A percentile compares a stretch with the other conserved stretches of the same genome.
These are phyloP conservation scores for Strix aluco DNA, from an alignment of 2,113 vertebrate genomes.

Conservation along the genomic window DNA sequence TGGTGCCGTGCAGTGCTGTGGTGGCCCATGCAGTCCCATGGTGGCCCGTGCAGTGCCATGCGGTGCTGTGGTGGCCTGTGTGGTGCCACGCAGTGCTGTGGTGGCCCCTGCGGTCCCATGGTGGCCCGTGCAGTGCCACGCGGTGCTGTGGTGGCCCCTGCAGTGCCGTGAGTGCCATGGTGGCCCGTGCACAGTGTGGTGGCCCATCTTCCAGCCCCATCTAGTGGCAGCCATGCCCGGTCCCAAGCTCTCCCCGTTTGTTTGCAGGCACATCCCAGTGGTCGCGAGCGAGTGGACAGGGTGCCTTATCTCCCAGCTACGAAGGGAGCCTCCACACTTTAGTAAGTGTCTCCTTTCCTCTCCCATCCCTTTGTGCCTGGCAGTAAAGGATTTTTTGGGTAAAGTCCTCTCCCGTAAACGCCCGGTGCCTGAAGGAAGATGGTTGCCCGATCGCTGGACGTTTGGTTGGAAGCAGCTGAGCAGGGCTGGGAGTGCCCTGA, in stretches of 20 bases:
- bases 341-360: conserved; percentile 72
- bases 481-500: not conserved
- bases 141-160: not conserved
- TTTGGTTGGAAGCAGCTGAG: not conserved
- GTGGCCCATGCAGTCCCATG: not conserved
- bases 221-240: not conserved
- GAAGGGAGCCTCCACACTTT: conserved; percentile 91
- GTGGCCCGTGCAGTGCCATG: rapidly evolving
- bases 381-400: not conserved
- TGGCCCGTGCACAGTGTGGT: not conserved
- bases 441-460: rapidly evolving
- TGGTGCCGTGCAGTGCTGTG: not conserved
- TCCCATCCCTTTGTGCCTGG: not conserved
- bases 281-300: conserved; percentile 86
- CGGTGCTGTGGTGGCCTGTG: not conserved
- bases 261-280: conserved; percentile 89
- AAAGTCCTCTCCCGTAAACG: rapidly evolving
- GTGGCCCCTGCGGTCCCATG: not conserved
- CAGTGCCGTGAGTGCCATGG: not conserved
- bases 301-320: conserved; percentile 91
- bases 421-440: not conserved
- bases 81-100: rapidly evolving
- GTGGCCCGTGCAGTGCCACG: rapidly evolving
- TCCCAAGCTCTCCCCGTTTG: not conserved
- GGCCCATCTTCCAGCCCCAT: conserved; percentile 17